Conservation (phyloP, 2,888 invertebrate species). For the Drosophila neotestacea region DNA sequence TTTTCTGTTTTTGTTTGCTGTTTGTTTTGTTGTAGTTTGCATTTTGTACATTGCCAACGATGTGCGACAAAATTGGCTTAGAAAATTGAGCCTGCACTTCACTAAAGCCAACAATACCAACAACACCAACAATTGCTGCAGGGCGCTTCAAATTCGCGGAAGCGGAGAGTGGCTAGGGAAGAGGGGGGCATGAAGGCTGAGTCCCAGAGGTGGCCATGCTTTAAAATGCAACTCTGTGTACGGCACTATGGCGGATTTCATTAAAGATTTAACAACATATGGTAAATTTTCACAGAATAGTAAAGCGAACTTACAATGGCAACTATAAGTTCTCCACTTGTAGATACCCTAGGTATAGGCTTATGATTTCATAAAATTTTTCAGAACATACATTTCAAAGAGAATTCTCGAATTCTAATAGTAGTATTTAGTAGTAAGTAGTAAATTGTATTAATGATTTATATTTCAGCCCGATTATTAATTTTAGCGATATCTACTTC, state of each 20-base stretch:
- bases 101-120: constrained; percentile 23
- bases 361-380: too few relatives aligned
- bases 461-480: too few relatives aligned
- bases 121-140: constrained; percentile 33
- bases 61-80: constrained; percentile 78
- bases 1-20: constrained; percentile 45
- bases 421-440: too few relatives aligned
- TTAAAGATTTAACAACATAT: constrained; percentile 79
- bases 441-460: too few relatives aligned
- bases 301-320: constrained; percentile 1
- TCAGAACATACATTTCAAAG: too few relatives aligned
- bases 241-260: constrained; percentile 72
- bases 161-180: neutral
- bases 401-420: too few relatives aligned
- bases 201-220: constrained; percentile 46
- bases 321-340: neutral
- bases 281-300: constrained; percentile 67
- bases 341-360: neutral
- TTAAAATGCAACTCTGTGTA: constrained; percentile 76
- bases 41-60: constrained; percentile 53
- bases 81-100: constrained; percentile 72
- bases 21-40: constrained; percentile 39
- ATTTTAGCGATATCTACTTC: too few relatives aligned
- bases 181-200: neutral
- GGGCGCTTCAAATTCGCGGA: neutral